A percentile compares a stretch with the other conserved stretches of the same genome.
phyloP scores from a whole-genome alignment of 2,888 invertebrate species.

The Orthonevra nobilis region DNA sequence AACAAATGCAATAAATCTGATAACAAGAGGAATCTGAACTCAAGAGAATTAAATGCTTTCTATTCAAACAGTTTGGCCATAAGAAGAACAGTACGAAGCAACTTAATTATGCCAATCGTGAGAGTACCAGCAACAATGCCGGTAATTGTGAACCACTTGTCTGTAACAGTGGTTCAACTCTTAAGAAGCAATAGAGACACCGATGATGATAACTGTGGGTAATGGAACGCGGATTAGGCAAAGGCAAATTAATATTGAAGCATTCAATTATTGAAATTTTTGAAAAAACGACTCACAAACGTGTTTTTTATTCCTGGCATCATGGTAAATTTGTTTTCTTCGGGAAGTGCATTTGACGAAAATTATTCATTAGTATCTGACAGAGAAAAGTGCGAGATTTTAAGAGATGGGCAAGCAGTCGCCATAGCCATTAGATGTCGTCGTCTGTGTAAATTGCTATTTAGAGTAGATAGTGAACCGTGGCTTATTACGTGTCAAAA shows the following conservation, averaged over 20 bases:
- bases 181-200: neutral
- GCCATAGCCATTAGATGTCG: neutral
- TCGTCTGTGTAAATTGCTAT: neutral
- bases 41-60: neutral
- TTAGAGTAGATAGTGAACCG: neutral
- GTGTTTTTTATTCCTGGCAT: neutral
- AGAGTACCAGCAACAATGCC: neutral
- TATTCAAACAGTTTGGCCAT: neutral
- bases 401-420: neutral
- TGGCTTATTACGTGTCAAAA: conserved; percentile 13
- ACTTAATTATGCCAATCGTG: neutral
- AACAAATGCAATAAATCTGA: no score
- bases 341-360: neutral
- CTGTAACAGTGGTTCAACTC: neutral
- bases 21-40: no score
- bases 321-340: neutral
- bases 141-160: neutral
- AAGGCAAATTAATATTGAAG: neutral
- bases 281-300: neutral
- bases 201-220: neutral
- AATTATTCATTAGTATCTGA: neutral
- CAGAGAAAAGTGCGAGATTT: neutral
- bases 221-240: neutral
- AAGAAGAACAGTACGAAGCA: neutral
- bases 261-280: neutral